Percentiles rank a stretch among this genome's conserved stretches.
phyloP scores from a whole-genome alignment of 2,113 vertebrate species.

The Psilopogon haemacephalus region DNA sequence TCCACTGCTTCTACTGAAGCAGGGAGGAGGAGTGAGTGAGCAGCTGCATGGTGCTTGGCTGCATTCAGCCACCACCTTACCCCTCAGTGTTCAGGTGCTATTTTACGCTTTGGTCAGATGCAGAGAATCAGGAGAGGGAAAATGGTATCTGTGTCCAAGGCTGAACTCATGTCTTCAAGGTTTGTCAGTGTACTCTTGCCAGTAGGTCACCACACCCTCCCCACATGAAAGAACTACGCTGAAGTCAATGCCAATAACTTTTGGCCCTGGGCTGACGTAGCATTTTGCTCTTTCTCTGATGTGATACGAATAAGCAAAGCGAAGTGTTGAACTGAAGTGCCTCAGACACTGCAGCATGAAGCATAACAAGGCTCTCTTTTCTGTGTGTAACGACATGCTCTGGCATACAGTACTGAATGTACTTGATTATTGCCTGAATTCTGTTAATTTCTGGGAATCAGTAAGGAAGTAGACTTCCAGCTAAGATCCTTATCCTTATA shows the following conservation, averaged over 20 bases:
- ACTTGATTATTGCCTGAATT: constrained; percentile 29
- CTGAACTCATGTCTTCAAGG: constrained; percentile 20
- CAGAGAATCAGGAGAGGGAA: background rate
- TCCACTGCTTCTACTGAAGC: background rate
- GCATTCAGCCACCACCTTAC: background rate
- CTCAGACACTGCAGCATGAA: background rate
- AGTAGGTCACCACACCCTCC: constrained; percentile 44
- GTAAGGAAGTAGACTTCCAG: constrained; percentile 41
- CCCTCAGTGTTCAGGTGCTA: background rate
- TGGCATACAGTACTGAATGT: constrained; percentile 50
- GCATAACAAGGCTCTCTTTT: constrained; percentile 20
- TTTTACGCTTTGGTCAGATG: background rate
- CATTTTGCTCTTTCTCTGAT: constrained; percentile 25
- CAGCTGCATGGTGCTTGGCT: background rate
- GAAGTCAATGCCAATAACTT: constrained; percentile 27
- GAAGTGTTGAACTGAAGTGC: constrained; percentile 38
- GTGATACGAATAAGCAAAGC: constrained; percentile 46
- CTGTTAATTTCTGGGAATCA: constrained; percentile 52
- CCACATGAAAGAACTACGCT: constrained; percentile 28
- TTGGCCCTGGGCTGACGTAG: background rate
- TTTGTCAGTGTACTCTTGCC: background rate
- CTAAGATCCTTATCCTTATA: constrained; percentile 52
- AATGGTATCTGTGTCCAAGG: background rate
- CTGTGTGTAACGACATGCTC: background rate
- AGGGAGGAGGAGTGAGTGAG: background rate